Base-by-base conservation (phyloP, 1,140 invertebrate genomes). In the Coptotermes formosanus region DNA sequence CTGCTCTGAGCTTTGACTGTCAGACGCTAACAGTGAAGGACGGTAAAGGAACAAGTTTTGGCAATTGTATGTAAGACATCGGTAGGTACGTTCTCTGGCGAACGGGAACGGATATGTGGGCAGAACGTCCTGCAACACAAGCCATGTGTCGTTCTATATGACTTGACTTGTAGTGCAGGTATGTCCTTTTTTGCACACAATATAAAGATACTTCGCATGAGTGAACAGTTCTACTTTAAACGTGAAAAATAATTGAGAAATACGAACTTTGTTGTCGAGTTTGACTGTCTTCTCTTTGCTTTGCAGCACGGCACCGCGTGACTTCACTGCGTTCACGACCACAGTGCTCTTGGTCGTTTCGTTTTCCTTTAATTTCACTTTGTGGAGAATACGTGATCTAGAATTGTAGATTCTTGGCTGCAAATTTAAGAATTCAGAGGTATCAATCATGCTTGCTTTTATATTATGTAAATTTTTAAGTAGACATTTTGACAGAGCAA, bases 391-490 rank as follows among this genome's bases (percentile, higher is more conserved):
- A 59, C 16, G 9, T 75, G n/a, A 75, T 75, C n/a, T 75, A 0
- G n/a, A 75, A 30, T 75, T 75, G 7, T 75, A 75, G 52, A 55
- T 12, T 75, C 25, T n/a, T 4, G n/a, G n/a, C 9, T n/a, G n/a
- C 16, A 75, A 8, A 75, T 30, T 75, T 75, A 30, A 75, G 64
- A 30, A 21, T 64, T 25, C 59, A 64, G 21, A 30, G 64, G 16
- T 75, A 30, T 75, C 7, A n/a, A 30, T n/a, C 2, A 75, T 30
- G 52, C 21, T 21, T 1, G 52, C 52, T 55, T 55, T 16, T 30
- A 75, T 75, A 30, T 75, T 75, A 75, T 75, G 64, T 75, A 75
- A n/a, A 75, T 30, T 30, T 75, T 75, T 75, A 75, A 75, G n/a
- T 8, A 64, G 7, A 30, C 11, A 6, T 75, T 75, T n/a, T 30